Base-by-base conservation (phyloP, 2,113 vertebrate genomes). In the Andinoacara biseriatus region DNA sequence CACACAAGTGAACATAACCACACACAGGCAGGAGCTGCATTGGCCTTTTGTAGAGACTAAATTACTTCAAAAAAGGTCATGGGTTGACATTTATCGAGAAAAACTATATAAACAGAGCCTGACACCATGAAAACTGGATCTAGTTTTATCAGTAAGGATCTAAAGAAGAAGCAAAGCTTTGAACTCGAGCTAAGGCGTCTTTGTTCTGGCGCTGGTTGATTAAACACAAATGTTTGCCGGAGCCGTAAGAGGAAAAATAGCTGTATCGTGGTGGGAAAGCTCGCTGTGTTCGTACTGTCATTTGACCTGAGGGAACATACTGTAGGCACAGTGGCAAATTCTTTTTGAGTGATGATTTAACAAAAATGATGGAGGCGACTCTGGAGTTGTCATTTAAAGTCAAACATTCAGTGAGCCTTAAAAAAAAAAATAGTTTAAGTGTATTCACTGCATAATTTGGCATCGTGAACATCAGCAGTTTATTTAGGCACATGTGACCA, bases 31-130 rank as follows among this genome's bases (percentile, higher is more conserved):
- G 85, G 78, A 61, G 62, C 83, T 80, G 78, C 85, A 80, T 88
- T 74, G 63, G 86, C 67, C 86, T 86, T 91, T 82, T 81, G 86
- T 77, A 40, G 69, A 79, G 79, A 93, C 91, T 86, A 92, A 94
- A 95, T 95, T 92, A 93, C 90, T 91, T 86, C 69, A 91, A 89
- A 89, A 94, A 96, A 96, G 95, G 96, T 95, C 95, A 95, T 17
- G 76, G 63, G 85, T 93, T 95, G 95, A 95, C 96, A 96, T 96
- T 96, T 94, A 92, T 92, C 86, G 81, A 76, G 85, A 89, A 92
- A 94, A 94, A 87, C 75, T 91, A 87, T 84, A 91, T 80, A 82
- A 94, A 87, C 82, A 87, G 72, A 85, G 58, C 5, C 76, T 80
- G 78, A 89, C 84, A 88, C 76, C 83, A 85, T 72, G 78, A 92